phyloP scores from a whole-genome alignment of 1,140 invertebrate genomes.

The Megathymus violae region DNA sequence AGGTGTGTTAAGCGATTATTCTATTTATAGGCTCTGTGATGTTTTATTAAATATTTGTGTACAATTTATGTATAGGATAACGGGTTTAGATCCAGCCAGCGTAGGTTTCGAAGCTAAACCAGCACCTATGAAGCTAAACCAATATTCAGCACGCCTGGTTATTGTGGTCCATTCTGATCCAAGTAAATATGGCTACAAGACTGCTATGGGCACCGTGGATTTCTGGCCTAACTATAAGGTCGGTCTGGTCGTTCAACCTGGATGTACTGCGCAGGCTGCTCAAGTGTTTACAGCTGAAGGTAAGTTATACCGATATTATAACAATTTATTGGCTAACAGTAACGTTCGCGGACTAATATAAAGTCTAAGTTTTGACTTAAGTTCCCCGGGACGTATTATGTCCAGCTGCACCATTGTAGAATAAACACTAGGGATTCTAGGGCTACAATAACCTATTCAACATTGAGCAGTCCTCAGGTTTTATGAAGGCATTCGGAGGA shows the following conservation, averaged over 20 bases:
- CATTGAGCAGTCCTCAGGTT: too few species aligned
- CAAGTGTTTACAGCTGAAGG: slow-evolving; percentile 58
- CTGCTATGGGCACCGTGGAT: slow-evolving; percentile 57
- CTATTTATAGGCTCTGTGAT: too few species aligned
- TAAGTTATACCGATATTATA: slow-evolving; percentile 34
- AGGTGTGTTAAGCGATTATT: too few species aligned
- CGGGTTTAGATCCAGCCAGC: slow-evolving; percentile 65
- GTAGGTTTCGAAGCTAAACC: slow-evolving; percentile 58
- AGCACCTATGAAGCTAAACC: slow-evolving; percentile 44
- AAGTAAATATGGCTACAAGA: slow-evolving; percentile 57
- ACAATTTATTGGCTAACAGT: neutral
- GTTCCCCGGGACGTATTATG: too few species aligned
- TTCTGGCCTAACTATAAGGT: slow-evolving; percentile 69
- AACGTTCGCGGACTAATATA: too few species aligned
- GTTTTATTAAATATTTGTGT: too few species aligned
- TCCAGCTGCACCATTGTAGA: too few species aligned
- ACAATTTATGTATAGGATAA: slow-evolving; percentile 57
- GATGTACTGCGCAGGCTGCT: slow-evolving; percentile 45
- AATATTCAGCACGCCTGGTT: slow-evolving; percentile 57
- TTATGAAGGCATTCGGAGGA: too few species aligned
- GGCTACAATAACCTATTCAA: too few species aligned
- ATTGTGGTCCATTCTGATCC: slow-evolving; percentile 67
- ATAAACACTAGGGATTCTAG: too few species aligned
- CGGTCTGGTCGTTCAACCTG: slow-evolving; percentile 59
- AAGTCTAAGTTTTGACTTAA: too few species aligned